Evolutionary conservation across 2,888 invertebrate genomes (phyloP), one percentile per base, ranked within the genome.

Genomic region (Eretmocerus hayati): DNA sequence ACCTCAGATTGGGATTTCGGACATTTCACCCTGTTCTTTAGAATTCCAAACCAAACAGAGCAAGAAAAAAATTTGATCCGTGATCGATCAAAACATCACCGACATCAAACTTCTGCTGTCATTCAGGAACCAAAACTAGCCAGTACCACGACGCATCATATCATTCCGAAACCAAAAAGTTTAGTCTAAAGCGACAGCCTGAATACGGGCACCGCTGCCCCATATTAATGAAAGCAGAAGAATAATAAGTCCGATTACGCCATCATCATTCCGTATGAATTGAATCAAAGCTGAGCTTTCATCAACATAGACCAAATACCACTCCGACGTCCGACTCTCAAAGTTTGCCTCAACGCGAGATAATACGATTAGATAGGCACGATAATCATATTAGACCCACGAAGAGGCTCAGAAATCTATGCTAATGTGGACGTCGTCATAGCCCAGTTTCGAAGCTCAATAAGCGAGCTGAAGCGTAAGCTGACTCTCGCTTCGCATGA

Each of bases 181-280:
- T n/a, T n/a, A n/a, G n/a, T n/a, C n/a, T n/a, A n/a, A n/a, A n/a
- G n/a, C n/a, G n/a, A n/a, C n/a, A n/a, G n/a, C n/a, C n/a, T n/a
- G n/a, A n/a, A n/a, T n/a, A 20, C 13, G 23, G 9, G 16, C 13
- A 16, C 21, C 3, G 26, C 23, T 9, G 20, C 6, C 8, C 21
- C n/a, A n/a, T n/a, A 11, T 26, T 6, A 26, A 26, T 6, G 11
- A 6, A 26, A 11, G 26, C 26, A 26, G 26, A 26, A 11, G 40
- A 9, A 32, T 36, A 41, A 44, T 19, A 23, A 30, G 23, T 30
- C 19, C 18, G 21, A 23, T 26, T 39, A 36, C 46, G 48, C 48
- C 44, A 51, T 36, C 47, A 48, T 44, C 48, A 38, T 47, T 26
- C 43, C 42, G 41, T 45, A 48, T 45, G 45, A 52, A 48, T 52